phyloP scores from a whole-genome alignment of 2,113 vertebrate genomes.

The Jacana jacana region DNA sequence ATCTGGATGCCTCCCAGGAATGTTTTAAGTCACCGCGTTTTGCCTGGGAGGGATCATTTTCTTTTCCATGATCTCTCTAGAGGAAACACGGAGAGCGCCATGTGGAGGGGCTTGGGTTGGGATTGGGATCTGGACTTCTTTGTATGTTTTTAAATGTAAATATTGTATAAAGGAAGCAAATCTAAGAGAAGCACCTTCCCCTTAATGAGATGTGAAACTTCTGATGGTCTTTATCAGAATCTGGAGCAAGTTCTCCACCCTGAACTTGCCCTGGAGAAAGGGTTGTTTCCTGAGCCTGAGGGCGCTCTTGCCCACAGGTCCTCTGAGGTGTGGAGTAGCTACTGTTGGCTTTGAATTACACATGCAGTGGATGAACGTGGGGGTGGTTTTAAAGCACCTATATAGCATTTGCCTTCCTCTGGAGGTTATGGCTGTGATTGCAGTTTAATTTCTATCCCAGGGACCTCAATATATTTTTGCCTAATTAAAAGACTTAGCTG shows the following conservation, averaged over 20 bases:
- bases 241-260: neutral
- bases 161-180: neutral
- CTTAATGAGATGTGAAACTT: neutral
- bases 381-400: neutral
- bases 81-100: neutral
- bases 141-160: neutral
- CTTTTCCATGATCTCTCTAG: neutral
- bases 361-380: neutral
- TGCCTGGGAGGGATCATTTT: constrained; percentile 12
- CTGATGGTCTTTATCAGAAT: neutral
- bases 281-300: neutral
- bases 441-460: neutral
- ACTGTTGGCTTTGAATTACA: neutral
- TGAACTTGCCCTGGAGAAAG: neutral
- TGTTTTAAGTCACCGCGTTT: neutral
- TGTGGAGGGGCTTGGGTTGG: neutral
- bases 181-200: neutral
- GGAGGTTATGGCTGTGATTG: neutral
- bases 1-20: constrained; percentile 15
- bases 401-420: neutral
- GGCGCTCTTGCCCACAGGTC: neutral
- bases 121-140: neutral
- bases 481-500: neutral
- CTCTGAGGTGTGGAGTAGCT: fast-evolving
- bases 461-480: neutral